Evolutionary conservation across 1,140 invertebrate genomes (phyloP), one percentile per base, ranked within the genome.

Genomic region (Mamestra configurata): DNA sequence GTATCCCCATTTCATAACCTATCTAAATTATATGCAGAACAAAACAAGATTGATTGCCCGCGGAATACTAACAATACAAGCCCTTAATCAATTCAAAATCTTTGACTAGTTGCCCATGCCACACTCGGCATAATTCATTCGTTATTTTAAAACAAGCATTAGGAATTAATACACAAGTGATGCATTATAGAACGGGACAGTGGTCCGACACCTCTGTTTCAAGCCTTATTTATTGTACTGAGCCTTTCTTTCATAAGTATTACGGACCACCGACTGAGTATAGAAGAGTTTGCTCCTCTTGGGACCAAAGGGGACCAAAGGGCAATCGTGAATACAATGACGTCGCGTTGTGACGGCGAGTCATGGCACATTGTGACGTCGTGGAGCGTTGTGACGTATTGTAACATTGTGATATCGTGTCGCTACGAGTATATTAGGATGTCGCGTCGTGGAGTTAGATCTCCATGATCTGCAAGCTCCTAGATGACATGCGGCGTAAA

Each of bases 191-290:
- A 75, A 64, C 71, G 84, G 84, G 82, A 82, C 83, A 78, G 82
- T 81, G 79, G 78, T 71, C 68, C 68, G 79, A 84, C 85, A 85
- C 83, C 79, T 83, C 77, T 83, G 80, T 83, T 82, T 85, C 77
- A 22, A 83, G 46, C 49, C 66, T 81, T 85, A 87, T 85, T 87
- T 87, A 85, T 87, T 84, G 85, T 85, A 84, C 81, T 70, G 77
- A 82, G 59, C 80, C 57, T 81, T 85, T 85, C 80, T 85, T 83
- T 79, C 70, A 73, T 84, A 85, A 83, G 80, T 79, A 80, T 66
- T 73, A 49, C 22, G 77, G 85, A 87, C 85, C 85, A 87, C 85
- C 85, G 85, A 83, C 79, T 22, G 83, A 61, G 79, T 79, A 15
- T 55, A 51, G 46, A 78, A 75, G 51, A 49, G 46, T 83, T n/a